A percentile compares a stretch with the other conserved stretches of the same genome.
These are phyloP conservation scores for Trichonephila clavipes DNA, from an alignment of 1,140 invertebrate species.

Conservation along the genomic window DNA sequence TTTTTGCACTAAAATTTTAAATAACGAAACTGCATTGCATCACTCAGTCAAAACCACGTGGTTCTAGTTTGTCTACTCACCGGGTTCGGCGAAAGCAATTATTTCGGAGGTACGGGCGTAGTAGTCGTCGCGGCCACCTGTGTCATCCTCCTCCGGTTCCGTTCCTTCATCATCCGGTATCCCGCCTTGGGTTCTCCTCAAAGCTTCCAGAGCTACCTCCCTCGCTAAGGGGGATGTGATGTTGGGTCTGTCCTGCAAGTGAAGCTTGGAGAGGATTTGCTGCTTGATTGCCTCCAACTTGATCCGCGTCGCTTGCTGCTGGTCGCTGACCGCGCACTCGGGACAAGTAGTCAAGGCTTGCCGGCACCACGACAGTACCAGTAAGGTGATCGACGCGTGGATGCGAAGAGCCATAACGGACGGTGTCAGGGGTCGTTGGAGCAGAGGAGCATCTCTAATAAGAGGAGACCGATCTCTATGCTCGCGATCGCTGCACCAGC, in stretches of 20 bases:
- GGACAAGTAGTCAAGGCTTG: slow-evolving; percentile 59
- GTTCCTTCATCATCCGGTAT: slow-evolving; percentile 79
- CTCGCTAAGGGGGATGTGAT: slow-evolving; percentile 85
- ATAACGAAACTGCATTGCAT: background rate
- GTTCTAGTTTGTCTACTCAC: slow-evolving; percentile 82
- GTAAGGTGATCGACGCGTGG: slow-evolving; percentile 10
- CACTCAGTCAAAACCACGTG: slow-evolving; percentile 40
- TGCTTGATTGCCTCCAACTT: slow-evolving; percentile 88
- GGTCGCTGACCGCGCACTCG: slow-evolving; percentile 73
- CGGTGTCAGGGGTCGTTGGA: slow-evolving; percentile 37
- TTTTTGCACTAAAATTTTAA: background rate
- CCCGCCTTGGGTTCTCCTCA: slow-evolving; percentile 82
- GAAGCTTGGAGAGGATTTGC: slow-evolving; percentile 88
- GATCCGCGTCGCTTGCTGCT: slow-evolving; percentile 82
- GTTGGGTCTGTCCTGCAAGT: slow-evolving; percentile 86
- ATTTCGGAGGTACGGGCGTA: slow-evolving; percentile 90
- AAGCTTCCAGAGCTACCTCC: slow-evolving; percentile 86
- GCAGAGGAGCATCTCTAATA: slow-evolving; percentile 48
- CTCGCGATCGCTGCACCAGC: slow-evolving; percentile 62
- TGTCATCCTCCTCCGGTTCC: slow-evolving; percentile 76
- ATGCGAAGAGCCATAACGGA: slow-evolving; percentile 24
- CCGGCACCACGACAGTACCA: background rate
- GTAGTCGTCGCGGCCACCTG: slow-evolving; percentile 85
- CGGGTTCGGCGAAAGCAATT: slow-evolving; percentile 90
- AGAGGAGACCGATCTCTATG: slow-evolving; percentile 14